Percentiles rank a stretch among this genome's conserved stretches.
phyloP scores from a whole-genome alignment of 2,888 invertebrate species.

The Escarpia spicata region DNA sequence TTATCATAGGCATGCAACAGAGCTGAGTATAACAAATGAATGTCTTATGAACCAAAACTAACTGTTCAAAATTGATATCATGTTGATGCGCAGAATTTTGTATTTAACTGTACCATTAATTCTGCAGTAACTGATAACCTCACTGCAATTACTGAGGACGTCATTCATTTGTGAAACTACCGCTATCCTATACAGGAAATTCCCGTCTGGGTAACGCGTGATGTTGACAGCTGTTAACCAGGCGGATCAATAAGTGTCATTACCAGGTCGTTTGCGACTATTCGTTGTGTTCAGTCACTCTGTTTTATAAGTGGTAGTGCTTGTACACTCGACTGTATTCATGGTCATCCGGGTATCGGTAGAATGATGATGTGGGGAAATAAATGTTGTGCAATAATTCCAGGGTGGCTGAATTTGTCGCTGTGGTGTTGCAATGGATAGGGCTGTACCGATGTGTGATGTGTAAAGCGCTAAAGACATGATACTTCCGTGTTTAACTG shows the following conservation, averaged over 20 bases:
- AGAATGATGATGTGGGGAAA: not conserved
- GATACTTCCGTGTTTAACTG: too few species aligned
- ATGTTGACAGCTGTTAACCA: not conserved
- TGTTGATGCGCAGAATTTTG: too few species aligned
- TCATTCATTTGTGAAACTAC: too few species aligned
- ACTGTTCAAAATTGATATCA: too few species aligned
- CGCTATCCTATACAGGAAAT: too few species aligned
- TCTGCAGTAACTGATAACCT: too few species aligned
- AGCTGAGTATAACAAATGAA: too few species aligned
- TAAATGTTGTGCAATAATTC: not conserved
- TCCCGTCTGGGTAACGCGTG: too few species aligned
- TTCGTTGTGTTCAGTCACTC: not conserved
- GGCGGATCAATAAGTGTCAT: not conserved
- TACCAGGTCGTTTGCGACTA: not conserved
- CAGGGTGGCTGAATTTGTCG: not conserved
- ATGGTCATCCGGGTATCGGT: not conserved
- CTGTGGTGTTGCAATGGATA: not conserved
- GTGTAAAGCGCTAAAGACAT: not conserved
- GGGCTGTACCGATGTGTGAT: not conserved
- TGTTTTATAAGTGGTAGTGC: not conserved
- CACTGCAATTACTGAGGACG: too few species aligned
- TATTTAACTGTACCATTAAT: too few species aligned
- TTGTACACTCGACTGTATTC: not conserved
- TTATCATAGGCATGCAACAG: too few species aligned
- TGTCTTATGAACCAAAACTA: too few species aligned